Base-by-base conservation (phyloP, 2,113 vertebrate species). In the Apus apus region DNA sequence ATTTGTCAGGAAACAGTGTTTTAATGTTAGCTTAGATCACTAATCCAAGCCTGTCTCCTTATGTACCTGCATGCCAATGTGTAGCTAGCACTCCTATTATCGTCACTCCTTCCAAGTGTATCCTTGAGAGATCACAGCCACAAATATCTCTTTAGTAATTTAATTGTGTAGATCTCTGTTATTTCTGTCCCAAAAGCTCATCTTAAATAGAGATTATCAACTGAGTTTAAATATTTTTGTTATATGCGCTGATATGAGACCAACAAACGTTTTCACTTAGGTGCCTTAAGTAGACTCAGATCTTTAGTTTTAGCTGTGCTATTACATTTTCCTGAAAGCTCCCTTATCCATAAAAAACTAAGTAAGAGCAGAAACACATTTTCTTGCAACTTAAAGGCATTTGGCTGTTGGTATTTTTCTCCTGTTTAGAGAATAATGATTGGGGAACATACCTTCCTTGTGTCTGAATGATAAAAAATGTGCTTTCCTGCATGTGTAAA, bases 61-160 rank as follows among this genome's bases (percentile, higher is more conserved):
- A 34, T 60, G 18, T 84, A 61, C n/a, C 26, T 71, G 34, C 20
- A 34, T 34, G 60, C 43, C 85, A 48, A 54, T 10, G 1, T 56
- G 36, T 61, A 61, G 43, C 64, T 81, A 95, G 20, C 45, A 22
- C 51, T 90, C 67, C 79, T 60, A 32, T 56, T 81, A 76, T 38
- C 64, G 58, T 81, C 72, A 72, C 53, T 91, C 73, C 58, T 93
- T 78, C 86, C 85, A 80, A 65, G 60, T 81, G 75, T 94, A 90
- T 62, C 88, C 93, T 96, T 97, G 95, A 90, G 78, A 94, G 84
- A 96, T 96, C 66, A 40, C 51, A 80, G 64, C 68, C 88, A 90
- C 92, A 95, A 96, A 96, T 93, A 95, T 83, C 82, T 95, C 84
- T 87, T 82, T 83, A 92, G 81, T 82, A 93, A 95, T 96, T 96